These are phyloP conservation scores for Andrena camellia DNA, from an alignment of 2,888 invertebrate species.

Conservation along the genomic window DNA sequence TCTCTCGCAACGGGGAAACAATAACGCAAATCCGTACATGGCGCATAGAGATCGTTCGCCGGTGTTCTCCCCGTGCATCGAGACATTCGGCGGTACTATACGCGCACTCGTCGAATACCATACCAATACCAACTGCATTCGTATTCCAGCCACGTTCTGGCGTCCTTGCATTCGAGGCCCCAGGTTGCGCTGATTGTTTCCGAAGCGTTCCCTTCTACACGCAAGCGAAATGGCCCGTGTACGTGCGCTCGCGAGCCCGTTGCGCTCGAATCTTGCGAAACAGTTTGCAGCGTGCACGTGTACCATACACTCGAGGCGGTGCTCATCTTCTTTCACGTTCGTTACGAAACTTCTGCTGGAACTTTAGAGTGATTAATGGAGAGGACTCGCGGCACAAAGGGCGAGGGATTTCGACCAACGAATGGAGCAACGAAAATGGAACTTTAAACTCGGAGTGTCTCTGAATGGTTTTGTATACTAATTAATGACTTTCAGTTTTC, in stretches of 20 bases:
- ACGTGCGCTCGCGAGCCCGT: neutral
- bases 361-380: slow-evolving; percentile 14
- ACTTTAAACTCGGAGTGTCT: neutral
- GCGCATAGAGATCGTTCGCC: slow-evolving; percentile 54
- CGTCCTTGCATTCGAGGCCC: slow-evolving; percentile 60
- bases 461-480: neutral
- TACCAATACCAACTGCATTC: slow-evolving; percentile 78
- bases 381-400: neutral
- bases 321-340: slow-evolving; percentile 7
- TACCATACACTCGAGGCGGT: neutral
- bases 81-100: slow-evolving; percentile 55
- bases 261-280: neutral
- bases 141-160: slow-evolving; percentile 76
- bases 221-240: slow-evolving; percentile 15
- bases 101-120: slow-evolving; percentile 71
- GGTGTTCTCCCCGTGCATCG: slow-evolving; percentile 21
- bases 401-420: neutral
- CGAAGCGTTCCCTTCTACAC: slow-evolving; percentile 55
- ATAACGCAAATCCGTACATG: slow-evolving; percentile 78
- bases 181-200: slow-evolving; percentile 68
- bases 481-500: neutral
- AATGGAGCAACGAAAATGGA: neutral
- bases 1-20: slow-evolving; percentile 70
- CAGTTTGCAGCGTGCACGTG: neutral
- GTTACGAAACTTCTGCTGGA: slow-evolving; percentile 27